These are phyloP conservation scores for Drosophila picticornis DNA, from an alignment of 2,888 invertebrate genomes.

Conservation along the genomic window DNA sequence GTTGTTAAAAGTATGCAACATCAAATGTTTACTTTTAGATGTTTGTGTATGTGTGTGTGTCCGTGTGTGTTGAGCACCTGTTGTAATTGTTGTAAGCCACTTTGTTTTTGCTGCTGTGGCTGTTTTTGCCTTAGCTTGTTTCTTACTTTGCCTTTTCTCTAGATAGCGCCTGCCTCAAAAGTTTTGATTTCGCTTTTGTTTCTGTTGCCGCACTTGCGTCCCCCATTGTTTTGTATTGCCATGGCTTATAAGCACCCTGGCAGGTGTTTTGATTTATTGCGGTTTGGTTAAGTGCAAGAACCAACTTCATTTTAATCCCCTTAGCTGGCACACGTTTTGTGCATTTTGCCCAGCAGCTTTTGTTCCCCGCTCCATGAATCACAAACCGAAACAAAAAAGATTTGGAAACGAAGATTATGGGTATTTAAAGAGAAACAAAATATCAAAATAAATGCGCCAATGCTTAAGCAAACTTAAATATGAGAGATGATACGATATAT, in stretches of 20 bases:
- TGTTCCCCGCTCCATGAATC: conserved; percentile 2
- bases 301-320: conserved; percentile 73
- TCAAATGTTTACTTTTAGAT: conserved; percentile 36
- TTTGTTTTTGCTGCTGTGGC: conserved; percentile 38
- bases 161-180: conserved; percentile 47
- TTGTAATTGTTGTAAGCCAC: conserved; percentile 55
- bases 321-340: conserved; percentile 43
- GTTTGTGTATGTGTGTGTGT: conserved; percentile 13
- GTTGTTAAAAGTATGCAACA: conserved; percentile 61
- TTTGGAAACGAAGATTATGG: conserved; percentile 25
- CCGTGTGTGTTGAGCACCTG: conserved; percentile 68
- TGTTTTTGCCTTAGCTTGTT: conserved; percentile 12
- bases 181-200: conserved; percentile 59
- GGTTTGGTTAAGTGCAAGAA: conserved; percentile 71
- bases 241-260: conserved; percentile 51
- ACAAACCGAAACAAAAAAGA: conserved; percentile 6
- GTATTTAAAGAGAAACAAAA: conserved; percentile 1
- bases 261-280: conserved; percentile 79
- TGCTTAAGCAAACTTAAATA: neutral
- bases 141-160: conserved; percentile 39
- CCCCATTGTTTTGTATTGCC: conserved; percentile 30
- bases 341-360: conserved; percentile 22
- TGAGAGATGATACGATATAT: neutral
- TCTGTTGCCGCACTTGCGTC: conserved; percentile 23
- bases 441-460: neutral